Evolutionary conservation across 92 coral and sea anemone genomes (phyloP).

Genomic region (Palythoa grandis): DNA sequence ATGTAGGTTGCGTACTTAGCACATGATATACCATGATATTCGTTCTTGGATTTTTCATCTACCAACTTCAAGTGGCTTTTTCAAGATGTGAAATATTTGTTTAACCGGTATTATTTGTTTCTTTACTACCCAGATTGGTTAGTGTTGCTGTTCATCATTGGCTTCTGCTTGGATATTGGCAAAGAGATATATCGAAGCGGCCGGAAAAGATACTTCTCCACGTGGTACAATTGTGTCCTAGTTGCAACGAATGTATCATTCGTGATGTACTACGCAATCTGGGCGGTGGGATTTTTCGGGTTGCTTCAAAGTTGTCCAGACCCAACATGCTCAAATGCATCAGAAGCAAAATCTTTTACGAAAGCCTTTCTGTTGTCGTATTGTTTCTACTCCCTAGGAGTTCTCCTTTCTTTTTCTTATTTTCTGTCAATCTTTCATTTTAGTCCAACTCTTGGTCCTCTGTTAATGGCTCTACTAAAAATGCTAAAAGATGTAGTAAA

Average conservation of each 20-base stretch:
- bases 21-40: too few relatives aligned
- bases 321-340: neutral
- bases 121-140: slow-evolving; percentile 35
- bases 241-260: slow-evolving; percentile 33
- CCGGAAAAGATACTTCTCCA: slow-evolving; percentile 37
- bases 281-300: slow-evolving; percentile 25
- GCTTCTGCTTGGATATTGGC: slow-evolving; percentile 38
- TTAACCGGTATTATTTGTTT: neutral
- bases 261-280: slow-evolving; percentile 23
- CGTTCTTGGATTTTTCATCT: too few relatives aligned
- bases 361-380: slow-evolving; percentile 26
- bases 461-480: slow-evolving; percentile 44
- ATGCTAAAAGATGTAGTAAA: slow-evolving; percentile 46
- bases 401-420: slow-evolving; percentile 39
- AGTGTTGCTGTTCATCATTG: slow-evolving; percentile 34
- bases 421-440: slow-evolving; percentile 40
- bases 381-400: slow-evolving; percentile 36
- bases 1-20: too few relatives aligned
- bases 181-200: slow-evolving; percentile 41
- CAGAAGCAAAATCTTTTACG: neutral
- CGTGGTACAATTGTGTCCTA: slow-evolving; percentile 39
- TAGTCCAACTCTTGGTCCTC: slow-evolving; percentile 40
- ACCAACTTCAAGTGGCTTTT: too few relatives aligned
- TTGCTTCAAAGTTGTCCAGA: neutral
- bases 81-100: too few relatives aligned